phyloP scores from a whole-genome alignment of 23 tunicate genomes.

The Trididemnum miniatum region DNA sequence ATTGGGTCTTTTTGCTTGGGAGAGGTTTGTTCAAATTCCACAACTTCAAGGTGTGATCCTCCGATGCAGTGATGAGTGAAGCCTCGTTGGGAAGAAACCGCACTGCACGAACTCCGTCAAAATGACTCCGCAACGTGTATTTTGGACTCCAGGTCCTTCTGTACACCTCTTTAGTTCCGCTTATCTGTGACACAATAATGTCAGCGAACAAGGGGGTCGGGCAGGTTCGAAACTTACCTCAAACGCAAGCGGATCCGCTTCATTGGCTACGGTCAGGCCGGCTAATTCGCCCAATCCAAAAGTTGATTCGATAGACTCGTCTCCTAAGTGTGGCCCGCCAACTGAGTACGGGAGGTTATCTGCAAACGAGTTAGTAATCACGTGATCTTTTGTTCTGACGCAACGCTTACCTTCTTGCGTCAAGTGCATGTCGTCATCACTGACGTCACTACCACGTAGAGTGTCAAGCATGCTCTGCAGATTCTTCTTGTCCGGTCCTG shows the following conservation, averaged over 20 bases:
- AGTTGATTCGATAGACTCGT: slow-evolving; percentile 74
- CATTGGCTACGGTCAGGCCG: slow-evolving; percentile 92
- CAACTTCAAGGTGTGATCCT: slow-evolving; percentile 90
- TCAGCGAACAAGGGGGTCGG: too few species aligned
- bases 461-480: slow-evolving; percentile 79
- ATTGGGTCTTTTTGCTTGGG: slow-evolving; percentile 76
- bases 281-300: slow-evolving; percentile 92
- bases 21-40: slow-evolving; percentile 95
- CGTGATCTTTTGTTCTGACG: too few species aligned
- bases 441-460: slow-evolving; percentile 53
- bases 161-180: slow-evolving; percentile 64
- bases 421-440: slow-evolving; percentile 39
- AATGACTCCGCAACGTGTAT: slow-evolving; percentile 88
- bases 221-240: slow-evolving; percentile 56
- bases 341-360: slow-evolving; percentile 71
- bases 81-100: slow-evolving; percentile 82
- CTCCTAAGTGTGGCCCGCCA: slow-evolving; percentile 52
- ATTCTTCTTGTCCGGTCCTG: slow-evolving; percentile 84
- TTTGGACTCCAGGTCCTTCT: slow-evolving; percentile 88
- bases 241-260: slow-evolving; percentile 89
- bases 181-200: too few species aligned
- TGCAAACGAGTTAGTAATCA: neutral
- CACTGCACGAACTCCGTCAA: slow-evolving; percentile 91
- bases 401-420: slow-evolving; percentile 53
- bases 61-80: slow-evolving; percentile 88